Evolutionary conservation across 2,888 invertebrate species (phyloP).

Genomic region (Aleiodes testaceus): DNA sequence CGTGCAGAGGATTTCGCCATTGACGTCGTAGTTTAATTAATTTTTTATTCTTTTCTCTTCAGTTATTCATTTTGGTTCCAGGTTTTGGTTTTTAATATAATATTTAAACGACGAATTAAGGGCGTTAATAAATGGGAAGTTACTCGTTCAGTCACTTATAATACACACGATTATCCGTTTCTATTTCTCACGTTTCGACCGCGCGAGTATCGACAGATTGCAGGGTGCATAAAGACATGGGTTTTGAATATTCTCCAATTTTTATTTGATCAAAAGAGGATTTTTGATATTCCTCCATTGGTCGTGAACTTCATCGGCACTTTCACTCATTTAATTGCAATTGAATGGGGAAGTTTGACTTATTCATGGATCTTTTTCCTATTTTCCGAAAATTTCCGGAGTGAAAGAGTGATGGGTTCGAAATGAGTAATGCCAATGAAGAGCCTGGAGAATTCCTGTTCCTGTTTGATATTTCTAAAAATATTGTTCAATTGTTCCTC

Average conservation of each 20-base stretch:
- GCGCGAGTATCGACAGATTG: conserved; percentile 9
- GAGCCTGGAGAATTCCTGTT: too few species aligned
- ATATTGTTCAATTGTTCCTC: too few species aligned
- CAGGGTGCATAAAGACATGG: conserved; percentile 18
- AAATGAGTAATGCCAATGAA: too few species aligned
- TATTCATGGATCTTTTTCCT: too few species aligned
- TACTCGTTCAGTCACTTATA: conserved; percentile 3
- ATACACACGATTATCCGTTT: conserved; percentile 13
- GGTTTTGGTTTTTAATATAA: not conserved
- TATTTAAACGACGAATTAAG: not conserved
- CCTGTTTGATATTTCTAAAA: too few species aligned
- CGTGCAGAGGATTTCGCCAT: not conserved
- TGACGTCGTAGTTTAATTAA: conserved; percentile 14
- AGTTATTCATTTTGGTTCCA: not conserved
- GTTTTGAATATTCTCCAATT: not conserved
- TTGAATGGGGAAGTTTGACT: too few species aligned
- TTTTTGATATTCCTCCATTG: not conserved
- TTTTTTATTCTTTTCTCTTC: conserved; percentile 15
- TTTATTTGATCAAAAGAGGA: not conserved
- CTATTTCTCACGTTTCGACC: conserved; percentile 16
- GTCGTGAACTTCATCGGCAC: not conserved
- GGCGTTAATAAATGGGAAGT: not conserved
- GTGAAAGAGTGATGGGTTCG: too few species aligned
- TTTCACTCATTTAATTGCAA: not conserved
- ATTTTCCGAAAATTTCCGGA: too few species aligned